A percentile compares a stretch with the other conserved stretches of the same genome.
These are phyloP conservation scores for Spisula solida DNA, from an alignment of 2,888 invertebrate species.

Conservation along the genomic window DNA sequence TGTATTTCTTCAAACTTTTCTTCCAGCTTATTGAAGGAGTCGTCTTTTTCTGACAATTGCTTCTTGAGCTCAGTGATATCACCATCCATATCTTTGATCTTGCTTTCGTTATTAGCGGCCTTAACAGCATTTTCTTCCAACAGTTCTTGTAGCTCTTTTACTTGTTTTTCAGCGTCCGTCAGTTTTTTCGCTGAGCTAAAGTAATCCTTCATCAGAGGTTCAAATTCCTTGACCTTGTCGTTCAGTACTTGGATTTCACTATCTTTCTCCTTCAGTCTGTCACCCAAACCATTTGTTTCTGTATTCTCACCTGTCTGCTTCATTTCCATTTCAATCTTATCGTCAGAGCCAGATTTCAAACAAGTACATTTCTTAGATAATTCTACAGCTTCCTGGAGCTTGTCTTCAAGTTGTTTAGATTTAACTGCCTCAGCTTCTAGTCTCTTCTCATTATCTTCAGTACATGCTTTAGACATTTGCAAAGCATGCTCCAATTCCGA, in stretches of 20 bases:
- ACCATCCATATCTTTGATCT: constrained; percentile 56
- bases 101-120: constrained; percentile 50
- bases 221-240: constrained; percentile 90
- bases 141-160: constrained; percentile 56
- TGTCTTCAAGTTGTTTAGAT: constrained; percentile 52
- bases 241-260: constrained; percentile 86
- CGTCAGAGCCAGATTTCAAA: neutral
- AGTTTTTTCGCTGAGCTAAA: constrained; percentile 53
- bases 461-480: constrained; percentile 68
- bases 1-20: constrained; percentile 90
- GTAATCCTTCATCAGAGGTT: constrained; percentile 76
- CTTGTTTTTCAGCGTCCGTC: constrained; percentile 48
- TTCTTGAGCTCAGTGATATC: constrained; percentile 49
- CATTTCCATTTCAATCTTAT: constrained; percentile 36
- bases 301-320: constrained; percentile 2
- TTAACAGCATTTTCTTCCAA: constrained; percentile 57
- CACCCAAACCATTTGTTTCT: neutral
- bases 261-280: constrained; percentile 36
- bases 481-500: constrained; percentile 73
- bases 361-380: neutral
- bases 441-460: constrained; percentile 69
- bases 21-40: constrained; percentile 80
- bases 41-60: constrained; percentile 51
- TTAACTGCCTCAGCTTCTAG: constrained; percentile 56
- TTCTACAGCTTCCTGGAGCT: constrained; percentile 61